phyloP scores from a whole-genome alignment of 2,797 vertebrate species.

The Halcyon smyrnensis region DNA sequence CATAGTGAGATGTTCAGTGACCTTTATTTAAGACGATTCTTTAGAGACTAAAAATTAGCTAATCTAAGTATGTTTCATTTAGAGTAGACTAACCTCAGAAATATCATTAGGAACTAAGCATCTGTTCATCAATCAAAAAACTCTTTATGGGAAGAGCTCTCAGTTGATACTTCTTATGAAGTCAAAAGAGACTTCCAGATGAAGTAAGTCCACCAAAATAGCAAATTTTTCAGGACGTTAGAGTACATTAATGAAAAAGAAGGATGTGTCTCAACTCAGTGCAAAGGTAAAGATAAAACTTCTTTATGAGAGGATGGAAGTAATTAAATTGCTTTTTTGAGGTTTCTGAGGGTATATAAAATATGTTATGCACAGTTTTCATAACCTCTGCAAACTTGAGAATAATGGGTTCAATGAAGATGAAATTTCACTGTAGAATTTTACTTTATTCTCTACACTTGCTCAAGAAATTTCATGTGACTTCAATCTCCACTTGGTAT shows the following conservation, averaged over 20 bases:
- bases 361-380: not conserved
- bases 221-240: not conserved
- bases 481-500: not conserved
- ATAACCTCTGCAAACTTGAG: not conserved
- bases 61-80: constrained; percentile 46
- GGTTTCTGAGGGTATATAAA: not conserved
- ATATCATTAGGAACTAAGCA: constrained; percentile 10
- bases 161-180: not conserved
- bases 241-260: not conserved
- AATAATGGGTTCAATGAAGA: not conserved
- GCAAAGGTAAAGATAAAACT: not conserved
- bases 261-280: not conserved
- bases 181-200: not conserved
- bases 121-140: constrained; percentile 60
- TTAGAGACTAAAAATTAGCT: constrained; percentile 30
- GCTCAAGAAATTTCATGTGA: not conserved
- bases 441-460: not conserved
- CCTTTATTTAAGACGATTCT: constrained; percentile 60
- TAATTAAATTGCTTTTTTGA: constrained; percentile 14
- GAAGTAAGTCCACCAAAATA: not conserved
- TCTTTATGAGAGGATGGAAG: not conserved
- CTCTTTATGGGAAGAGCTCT: not conserved
- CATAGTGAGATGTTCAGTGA: constrained; percentile 20
- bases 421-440: not conserved
- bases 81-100: constrained; percentile 41